These are phyloP conservation scores for Rhizoglyphus robini DNA, from an alignment of 1,140 invertebrate species.

Conservation along the genomic window DNA sequence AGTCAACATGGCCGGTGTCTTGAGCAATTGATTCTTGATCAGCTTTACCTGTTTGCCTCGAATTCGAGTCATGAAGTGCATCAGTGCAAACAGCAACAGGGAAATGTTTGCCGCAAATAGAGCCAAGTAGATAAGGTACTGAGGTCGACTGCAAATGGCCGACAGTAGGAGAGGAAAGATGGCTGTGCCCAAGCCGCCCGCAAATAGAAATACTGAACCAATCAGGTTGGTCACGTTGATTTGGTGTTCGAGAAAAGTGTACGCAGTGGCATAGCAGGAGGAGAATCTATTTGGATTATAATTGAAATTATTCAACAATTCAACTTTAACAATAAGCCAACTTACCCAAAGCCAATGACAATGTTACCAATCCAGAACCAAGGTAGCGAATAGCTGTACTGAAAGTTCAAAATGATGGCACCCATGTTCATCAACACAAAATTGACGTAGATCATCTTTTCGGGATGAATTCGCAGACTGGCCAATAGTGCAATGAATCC, in stretches of 20 bases:
- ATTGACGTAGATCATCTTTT: slow-evolving; percentile 16
- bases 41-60: slow-evolving; percentile 9
- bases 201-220: slow-evolving; percentile 16
- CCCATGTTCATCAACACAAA: slow-evolving; percentile 17
- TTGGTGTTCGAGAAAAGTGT: slow-evolving; percentile 18
- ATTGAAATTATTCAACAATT: not conserved
- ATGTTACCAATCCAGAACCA: slow-evolving; percentile 16
- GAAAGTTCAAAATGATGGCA: not conserved
- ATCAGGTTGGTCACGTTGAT: slow-evolving; percentile 16
- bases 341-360: slow-evolving; percentile 12
- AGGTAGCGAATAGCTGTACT: not conserved
- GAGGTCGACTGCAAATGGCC: not conserved
- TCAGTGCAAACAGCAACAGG: not conserved
- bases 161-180: slow-evolving; percentile 10
- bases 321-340: not conserved
- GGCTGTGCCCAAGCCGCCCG: slow-evolving; percentile 14
- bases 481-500: not conserved
- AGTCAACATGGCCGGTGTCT: not conserved
- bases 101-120: not conserved
- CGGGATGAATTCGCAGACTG: not conserved
- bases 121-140: not conserved
- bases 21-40: slow-evolving; percentile 4
- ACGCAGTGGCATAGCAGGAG: slow-evolving; percentile 11
- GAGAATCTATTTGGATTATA: slow-evolving; percentile 4
- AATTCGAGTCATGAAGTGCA: slow-evolving; percentile 11